Percentiles rank a stretch among this genome's conserved stretches.
Evolutionary conservation across 2,888 invertebrate genomes (phyloP).

Genomic region (Zygaena filipendulae): DNA sequence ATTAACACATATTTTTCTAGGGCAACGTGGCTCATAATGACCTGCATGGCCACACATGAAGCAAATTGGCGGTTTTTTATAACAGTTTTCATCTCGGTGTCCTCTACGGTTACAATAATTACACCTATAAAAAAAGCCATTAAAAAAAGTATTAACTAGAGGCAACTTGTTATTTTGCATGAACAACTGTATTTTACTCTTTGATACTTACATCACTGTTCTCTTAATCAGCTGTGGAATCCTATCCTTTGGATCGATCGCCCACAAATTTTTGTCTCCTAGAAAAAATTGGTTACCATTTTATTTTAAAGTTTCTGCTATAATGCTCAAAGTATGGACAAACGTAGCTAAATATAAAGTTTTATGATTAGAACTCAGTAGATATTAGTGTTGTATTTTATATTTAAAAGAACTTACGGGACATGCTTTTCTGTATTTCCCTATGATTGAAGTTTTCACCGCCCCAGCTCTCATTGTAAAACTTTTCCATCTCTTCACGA

Average conservation of each 20-base stretch:
- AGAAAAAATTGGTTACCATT: too few relatives aligned
- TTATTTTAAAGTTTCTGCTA: too few relatives aligned
- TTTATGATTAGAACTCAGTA: too few relatives aligned
- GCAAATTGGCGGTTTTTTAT: slow-evolving; percentile 67
- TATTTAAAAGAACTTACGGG: too few relatives aligned
- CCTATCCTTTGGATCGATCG: slow-evolving; percentile 56
- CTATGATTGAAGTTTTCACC: slow-evolving; percentile 71
- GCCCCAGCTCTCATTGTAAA: slow-evolving; percentile 74
- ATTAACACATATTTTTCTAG: slow-evolving; percentile 75
- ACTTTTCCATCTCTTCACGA: slow-evolving; percentile 68
- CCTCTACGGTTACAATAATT: slow-evolving; percentile 73
- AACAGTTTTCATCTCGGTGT: slow-evolving; percentile 71
- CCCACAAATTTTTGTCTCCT: slow-evolving; percentile 69
- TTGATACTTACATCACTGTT: slow-evolving; percentile 50
- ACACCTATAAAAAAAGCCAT: slow-evolving; percentile 63
- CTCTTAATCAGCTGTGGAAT: slow-evolving; percentile 36
- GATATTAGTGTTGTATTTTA: too few relatives aligned
- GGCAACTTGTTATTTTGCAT: too few relatives aligned
- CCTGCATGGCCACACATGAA: slow-evolving; percentile 75
- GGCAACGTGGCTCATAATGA: slow-evolving; percentile 75
- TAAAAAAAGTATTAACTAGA: too few relatives aligned
- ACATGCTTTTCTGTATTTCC: slow-evolving; percentile 71
- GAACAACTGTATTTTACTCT: too few relatives aligned
- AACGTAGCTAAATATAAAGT: too few relatives aligned
- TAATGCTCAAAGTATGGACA: too few relatives aligned